Conservation (phyloP, 2,888 invertebrate genomes). For the Oscheius sp. region DNA sequence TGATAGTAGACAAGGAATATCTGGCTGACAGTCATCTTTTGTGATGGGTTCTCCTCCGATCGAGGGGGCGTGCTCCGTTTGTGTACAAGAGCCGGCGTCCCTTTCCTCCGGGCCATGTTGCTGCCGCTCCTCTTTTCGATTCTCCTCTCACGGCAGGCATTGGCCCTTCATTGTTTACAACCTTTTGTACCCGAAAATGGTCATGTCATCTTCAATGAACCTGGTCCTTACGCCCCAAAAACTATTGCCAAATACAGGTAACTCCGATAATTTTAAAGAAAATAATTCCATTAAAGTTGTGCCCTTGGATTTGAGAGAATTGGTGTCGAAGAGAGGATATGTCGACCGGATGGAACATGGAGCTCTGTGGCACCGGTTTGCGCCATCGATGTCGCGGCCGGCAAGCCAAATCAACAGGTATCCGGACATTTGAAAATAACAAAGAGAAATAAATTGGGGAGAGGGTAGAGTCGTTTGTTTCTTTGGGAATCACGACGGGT, state of each 20-base stretch:
- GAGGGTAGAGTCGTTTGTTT: too few species aligned
- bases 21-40: conserved; percentile 14
- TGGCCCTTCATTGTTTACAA: conserved; percentile 55
- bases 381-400: conserved; percentile 64
- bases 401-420: conserved; percentile 57
- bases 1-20: not conserved
- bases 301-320: conserved; percentile 89
- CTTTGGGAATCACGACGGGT: too few species aligned
- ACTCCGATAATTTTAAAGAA: not conserved
- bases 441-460: not conserved
- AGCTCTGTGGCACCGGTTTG: conserved; percentile 59
- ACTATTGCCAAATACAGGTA: conserved; percentile 81
- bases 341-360: conserved; percentile 60
- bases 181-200: conserved; percentile 79
- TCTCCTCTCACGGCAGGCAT: conserved; percentile 26
- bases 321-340: conserved; percentile 84
- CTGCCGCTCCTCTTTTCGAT: conserved; percentile 33
- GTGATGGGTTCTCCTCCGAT: conserved; percentile 11
- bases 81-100: conserved; percentile 23
- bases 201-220: conserved; percentile 78
- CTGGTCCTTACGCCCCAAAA: conserved; percentile 78
- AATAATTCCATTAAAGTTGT: conserved; percentile 81
- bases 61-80: conserved; percentile 28
- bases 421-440: not conserved
- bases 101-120: conserved; percentile 29